These are phyloP conservation scores for Anisognathus igniventris DNA, from an alignment of 2,797 vertebrate genomes.

Conservation along the genomic window DNA sequence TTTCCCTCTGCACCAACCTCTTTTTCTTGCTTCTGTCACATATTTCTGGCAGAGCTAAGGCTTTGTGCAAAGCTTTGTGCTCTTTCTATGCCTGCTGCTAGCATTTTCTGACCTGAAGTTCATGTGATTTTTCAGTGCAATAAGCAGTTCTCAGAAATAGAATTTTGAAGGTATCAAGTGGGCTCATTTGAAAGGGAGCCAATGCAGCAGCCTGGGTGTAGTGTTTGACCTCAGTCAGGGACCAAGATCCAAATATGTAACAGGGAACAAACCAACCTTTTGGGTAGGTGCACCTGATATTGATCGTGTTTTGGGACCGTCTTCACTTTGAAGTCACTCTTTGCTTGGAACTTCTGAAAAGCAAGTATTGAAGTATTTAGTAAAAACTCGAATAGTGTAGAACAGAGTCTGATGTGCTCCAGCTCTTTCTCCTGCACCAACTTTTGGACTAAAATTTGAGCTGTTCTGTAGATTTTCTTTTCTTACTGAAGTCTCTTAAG, in stretches of 20 bases:
- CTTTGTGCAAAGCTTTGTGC: background rate
- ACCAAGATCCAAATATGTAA: background rate
- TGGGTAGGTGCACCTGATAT: background rate
- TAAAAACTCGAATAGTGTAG: accelerated
- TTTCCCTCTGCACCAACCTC: background rate
- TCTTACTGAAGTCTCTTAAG: background rate
- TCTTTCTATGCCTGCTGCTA: background rate
- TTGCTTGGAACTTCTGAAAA: background rate
- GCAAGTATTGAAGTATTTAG: background rate
- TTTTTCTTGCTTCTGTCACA: background rate
- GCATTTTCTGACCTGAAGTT: background rate
- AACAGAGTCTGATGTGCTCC: background rate
- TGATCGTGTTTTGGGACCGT: background rate
- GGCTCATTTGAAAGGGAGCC: background rate
- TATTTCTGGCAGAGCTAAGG: background rate
- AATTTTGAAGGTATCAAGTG: background rate
- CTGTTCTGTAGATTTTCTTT: background rate
- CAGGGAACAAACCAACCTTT: background rate
- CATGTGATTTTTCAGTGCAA: background rate
- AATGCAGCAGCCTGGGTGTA: background rate
- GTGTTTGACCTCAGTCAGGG: accelerated
- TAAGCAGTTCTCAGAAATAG: background rate
- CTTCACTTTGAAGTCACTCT: background rate
- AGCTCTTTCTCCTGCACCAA: background rate
- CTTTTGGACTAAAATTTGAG: background rate